Base-by-base conservation (phyloP, 2,113 vertebrate genomes). In the Ovis aries region DNA sequence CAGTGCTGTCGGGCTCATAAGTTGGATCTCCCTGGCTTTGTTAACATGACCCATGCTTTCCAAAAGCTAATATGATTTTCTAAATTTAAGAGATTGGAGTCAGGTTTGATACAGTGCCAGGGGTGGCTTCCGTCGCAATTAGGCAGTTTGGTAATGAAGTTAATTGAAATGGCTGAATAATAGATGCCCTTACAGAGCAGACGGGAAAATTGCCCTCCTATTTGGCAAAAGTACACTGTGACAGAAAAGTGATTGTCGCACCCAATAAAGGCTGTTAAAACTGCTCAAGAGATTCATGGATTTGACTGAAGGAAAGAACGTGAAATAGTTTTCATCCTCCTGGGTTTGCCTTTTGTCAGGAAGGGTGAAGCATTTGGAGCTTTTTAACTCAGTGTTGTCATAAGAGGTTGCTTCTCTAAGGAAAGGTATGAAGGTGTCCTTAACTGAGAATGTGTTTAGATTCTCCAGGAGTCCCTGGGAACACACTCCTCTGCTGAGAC, bases 121-220 rank as follows among this genome's bases (percentile, higher is more conserved):
- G 92, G 29, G 19, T 95, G 96, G 78, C 45, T 80, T 94, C 81
- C 10, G 48, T 55, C 45, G 5, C 96, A 88, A 55, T 95, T 67
- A 92, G 95, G 89, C 94, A 94, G 50, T 57, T 91, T 71, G 82
- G 13, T 86, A 92, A 98, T 97, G 96, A 97, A 87, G 6, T 0
- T 90, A 27, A 96, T 98, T 97, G 87, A 87, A 95, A 98, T 86
- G 81, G 27, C 2, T 16, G 96, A 96, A 85, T 95, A 64, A 95
- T 85, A 94, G 91, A 88, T 25, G 33, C 57, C 90, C 33, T 81
- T 27, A 77, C 29, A 10, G 77, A 94, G 71, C 86, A 81, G 48
- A 53, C 16, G 25, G 45, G 55, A 85, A 96, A 89, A 23, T 7
- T 83, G 33, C 55, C 55, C n/a, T 78, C 43, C 83, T 2, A 0